Evolutionary conservation across 2,797 vertebrate species (phyloP).

Genomic region (Sebastes hubbsi): DNA sequence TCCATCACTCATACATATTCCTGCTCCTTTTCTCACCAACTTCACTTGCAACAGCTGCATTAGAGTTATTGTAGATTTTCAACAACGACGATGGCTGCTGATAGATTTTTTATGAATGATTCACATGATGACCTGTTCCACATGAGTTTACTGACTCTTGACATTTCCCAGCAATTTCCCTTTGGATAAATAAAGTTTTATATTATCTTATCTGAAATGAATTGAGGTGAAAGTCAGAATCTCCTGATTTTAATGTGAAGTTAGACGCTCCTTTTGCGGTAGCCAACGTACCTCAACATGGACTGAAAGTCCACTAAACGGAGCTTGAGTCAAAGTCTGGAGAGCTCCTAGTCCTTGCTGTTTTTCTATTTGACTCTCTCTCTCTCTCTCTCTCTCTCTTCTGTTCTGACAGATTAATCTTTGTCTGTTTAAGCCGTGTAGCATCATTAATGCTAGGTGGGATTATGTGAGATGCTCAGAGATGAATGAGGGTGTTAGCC

Average conservation of each 20-base stretch:
- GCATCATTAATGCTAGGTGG: constrained; percentile 53
- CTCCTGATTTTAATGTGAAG: not conserved
- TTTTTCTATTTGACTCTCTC: constrained; percentile 7
- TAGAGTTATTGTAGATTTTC: not conserved
- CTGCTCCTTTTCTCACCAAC: not conserved
- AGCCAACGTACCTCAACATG: no score
- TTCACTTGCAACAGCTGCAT: not conserved
- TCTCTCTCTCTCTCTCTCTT: not conserved
- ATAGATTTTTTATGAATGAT: not conserved
- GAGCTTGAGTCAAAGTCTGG: not conserved
- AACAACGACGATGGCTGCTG: not conserved
- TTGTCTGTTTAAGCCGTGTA: constrained; percentile 53
- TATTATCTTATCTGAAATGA: not conserved
- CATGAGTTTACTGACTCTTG: not conserved
- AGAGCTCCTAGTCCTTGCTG: not conserved
- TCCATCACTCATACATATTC: not conserved
- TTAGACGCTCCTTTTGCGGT: not conserved
- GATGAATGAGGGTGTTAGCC: constrained; percentile 58
- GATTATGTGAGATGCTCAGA: constrained; percentile 43
- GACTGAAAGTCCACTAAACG: not conserved
- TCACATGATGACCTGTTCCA: not conserved
- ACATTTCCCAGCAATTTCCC: not conserved
- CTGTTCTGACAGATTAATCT: constrained; percentile 55
- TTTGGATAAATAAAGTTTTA: not conserved
- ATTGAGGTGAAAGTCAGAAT: not conserved